Conservation (phyloP, 2,888 invertebrate species). For the Tinea trinotella region DNA sequence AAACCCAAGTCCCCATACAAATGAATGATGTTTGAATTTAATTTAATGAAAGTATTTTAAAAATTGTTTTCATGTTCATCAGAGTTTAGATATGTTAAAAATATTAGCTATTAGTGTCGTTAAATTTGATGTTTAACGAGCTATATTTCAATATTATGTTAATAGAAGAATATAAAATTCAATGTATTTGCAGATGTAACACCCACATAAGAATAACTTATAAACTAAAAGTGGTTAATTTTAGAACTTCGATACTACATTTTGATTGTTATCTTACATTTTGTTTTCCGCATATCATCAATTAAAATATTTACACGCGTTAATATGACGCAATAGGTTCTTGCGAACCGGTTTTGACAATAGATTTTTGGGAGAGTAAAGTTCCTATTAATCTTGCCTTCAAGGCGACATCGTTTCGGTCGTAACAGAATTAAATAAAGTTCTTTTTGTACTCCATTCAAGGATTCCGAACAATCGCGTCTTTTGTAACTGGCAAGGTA, state of each 20-base stretch:
- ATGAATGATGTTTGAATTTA: too few species aligned
- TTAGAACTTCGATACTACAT: neutral
- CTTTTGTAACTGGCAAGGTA: constrained; percentile 13
- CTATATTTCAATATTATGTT: constrained; percentile 4
- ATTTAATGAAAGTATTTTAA: too few species aligned
- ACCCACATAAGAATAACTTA: constrained; percentile 3
- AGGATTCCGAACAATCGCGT: constrained; percentile 36
- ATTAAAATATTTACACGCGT: constrained; percentile 68
- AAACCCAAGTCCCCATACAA: too few species aligned
- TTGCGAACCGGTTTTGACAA: constrained; percentile 55
- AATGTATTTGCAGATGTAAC: neutral
- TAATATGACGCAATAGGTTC: constrained; percentile 59
- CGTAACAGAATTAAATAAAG: constrained; percentile 57
- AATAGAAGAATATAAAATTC: neutral
- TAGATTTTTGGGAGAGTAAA: constrained; percentile 53
- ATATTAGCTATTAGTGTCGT: neutral
- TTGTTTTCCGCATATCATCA: constrained; percentile 66
- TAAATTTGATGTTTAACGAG: neutral
- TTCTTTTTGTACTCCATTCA: constrained; percentile 59
- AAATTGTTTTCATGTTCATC: too few species aligned
- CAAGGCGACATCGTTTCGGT: constrained; percentile 57
- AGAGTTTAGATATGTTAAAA: too few species aligned
- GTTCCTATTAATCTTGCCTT: constrained; percentile 41
- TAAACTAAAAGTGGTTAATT: neutral
- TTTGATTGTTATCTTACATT: constrained; percentile 28